Evolutionary conservation across 2,888 invertebrate genomes (phyloP).

Genomic region (Mimachlamys varia): DNA sequence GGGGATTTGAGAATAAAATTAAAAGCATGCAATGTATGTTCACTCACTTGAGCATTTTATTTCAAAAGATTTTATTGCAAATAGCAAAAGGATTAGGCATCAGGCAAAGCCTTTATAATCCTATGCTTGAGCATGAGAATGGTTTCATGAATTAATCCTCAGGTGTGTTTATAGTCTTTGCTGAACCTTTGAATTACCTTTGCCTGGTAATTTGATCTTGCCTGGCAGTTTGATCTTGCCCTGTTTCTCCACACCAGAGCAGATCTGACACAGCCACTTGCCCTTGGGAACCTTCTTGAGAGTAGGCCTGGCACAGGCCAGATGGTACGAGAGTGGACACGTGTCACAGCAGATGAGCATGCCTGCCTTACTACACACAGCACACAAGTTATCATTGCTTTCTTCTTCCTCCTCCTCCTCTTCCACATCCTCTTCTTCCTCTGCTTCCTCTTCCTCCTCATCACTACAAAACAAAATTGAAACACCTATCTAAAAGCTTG

Average conservation of each 20-base stretch:
- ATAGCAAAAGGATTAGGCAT: too few species aligned
- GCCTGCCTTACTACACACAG: slow-evolving; percentile 70
- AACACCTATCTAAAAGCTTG: neutral
- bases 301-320: slow-evolving; percentile 71
- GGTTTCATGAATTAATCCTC: too few species aligned
- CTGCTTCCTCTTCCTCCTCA: slow-evolving; percentile 51
- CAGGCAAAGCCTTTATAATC: too few species aligned
- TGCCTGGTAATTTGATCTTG: slow-evolving; percentile 54
- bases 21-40: too few species aligned
- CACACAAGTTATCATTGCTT: slow-evolving; percentile 67
- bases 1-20: too few species aligned
- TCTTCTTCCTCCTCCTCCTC: slow-evolving; percentile 62
- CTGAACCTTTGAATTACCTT: slow-evolving; percentile 48
- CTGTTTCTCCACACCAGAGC: slow-evolving; percentile 65
- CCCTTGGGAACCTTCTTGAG: slow-evolving; percentile 74
- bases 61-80: too few species aligned
- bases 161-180: too few species aligned
- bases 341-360: slow-evolving; percentile 73
- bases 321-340: slow-evolving; percentile 73
- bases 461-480: neutral
- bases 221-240: slow-evolving; percentile 66
- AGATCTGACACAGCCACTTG: slow-evolving; percentile 75
- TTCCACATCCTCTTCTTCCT: slow-evolving; percentile 61
- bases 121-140: too few species aligned
- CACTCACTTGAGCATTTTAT: too few species aligned